Evolutionary conservation across 2,113 vertebrate genomes (phyloP).

Genomic region (Tretioscincus oriximinensis): DNA sequence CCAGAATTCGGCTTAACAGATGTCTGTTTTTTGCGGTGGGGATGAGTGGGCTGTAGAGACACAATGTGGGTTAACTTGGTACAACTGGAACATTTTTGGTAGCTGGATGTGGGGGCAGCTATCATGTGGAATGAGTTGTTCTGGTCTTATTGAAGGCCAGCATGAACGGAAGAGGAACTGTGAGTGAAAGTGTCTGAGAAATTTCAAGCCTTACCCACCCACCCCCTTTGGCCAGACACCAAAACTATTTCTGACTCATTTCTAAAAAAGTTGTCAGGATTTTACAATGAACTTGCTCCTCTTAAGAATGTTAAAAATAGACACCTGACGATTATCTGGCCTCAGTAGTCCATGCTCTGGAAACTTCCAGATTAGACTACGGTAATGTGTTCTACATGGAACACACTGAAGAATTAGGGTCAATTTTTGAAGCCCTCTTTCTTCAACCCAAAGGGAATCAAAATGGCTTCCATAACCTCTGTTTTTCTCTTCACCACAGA

Average conservation of each 20-base stretch:
- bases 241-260: too few species aligned
- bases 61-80: background rate
- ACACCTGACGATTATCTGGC: too few species aligned
- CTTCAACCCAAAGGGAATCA: too few species aligned
- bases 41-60: background rate
- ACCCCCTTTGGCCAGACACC: background rate
- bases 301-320: too few species aligned
- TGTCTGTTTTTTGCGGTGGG: background rate
- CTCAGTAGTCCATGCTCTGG: too few species aligned
- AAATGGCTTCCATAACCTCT: too few species aligned
- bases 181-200: background rate
- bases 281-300: background rate
- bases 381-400: too few species aligned
- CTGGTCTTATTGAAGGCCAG: background rate
- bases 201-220: too few species aligned
- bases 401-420: too few species aligned
- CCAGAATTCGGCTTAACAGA: background rate
- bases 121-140: background rate
- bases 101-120: background rate
- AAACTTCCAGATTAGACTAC: too few species aligned
- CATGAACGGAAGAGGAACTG: background rate
- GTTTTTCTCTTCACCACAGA: too few species aligned
- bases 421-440: too few species aligned
- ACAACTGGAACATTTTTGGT: background rate
- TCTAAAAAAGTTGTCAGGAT: background rate